These are phyloP conservation scores for Aurelia aurita DNA, from an alignment of 30 jellyfish, hydroid and myxozoan genomes.

Conservation along the genomic window DNA sequence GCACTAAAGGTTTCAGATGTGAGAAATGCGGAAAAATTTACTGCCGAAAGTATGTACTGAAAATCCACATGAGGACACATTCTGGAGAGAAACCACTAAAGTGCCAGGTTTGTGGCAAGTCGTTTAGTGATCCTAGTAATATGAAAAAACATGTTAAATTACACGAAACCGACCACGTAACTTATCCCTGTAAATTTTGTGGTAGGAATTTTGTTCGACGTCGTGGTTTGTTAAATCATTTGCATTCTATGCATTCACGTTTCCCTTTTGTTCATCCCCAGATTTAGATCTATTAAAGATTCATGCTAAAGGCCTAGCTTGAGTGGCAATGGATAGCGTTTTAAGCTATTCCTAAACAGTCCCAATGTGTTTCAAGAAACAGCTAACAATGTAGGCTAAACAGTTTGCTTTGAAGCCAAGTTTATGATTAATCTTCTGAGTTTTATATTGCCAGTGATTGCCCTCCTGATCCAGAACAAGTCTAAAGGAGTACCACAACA, in stretches of 20 bases:
- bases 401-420: too few species aligned
- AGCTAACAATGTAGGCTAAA: too few species aligned
- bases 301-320: too few species aligned
- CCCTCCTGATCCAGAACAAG: too few species aligned
- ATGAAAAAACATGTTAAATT: constrained; percentile 95
- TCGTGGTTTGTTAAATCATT: constrained; percentile 88
- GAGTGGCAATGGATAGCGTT: too few species aligned
- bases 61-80: constrained; percentile 96
- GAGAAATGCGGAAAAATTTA: constrained; percentile 93
- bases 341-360: too few species aligned
- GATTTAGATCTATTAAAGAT: constrained; percentile 5
- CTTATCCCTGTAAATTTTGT: constrained; percentile 95
- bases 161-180: constrained; percentile 94
- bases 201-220: constrained; percentile 91
- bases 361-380: too few species aligned
- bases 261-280: constrained; percentile 84
- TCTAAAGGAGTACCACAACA: too few species aligned
- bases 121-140: constrained; percentile 99
- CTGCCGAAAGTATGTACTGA: constrained; percentile 95
- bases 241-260: constrained; percentile 94
- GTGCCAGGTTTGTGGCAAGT: constrained; percentile 95
- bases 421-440: not conserved
- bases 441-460: not conserved
- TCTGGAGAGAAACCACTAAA: constrained; percentile 96
- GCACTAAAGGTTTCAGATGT: constrained; percentile 84